Evolutionary conservation across 2,797 vertebrate genomes (phyloP).

Genomic region (Pelochelys cantorii): DNA sequence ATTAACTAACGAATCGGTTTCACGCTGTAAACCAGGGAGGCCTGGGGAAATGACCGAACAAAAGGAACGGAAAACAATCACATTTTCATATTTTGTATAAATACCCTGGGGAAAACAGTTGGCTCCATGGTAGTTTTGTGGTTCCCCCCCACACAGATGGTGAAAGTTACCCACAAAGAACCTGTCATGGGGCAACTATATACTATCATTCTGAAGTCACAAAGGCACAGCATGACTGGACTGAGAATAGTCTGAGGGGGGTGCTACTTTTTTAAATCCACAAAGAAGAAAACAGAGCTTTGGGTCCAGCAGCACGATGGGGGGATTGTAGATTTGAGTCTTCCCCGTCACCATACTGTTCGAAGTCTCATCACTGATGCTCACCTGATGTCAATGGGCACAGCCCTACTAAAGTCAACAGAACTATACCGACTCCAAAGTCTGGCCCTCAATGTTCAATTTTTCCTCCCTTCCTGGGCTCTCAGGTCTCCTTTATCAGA

Average conservation of each 20-base stretch:
- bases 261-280: background rate
- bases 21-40: background rate
- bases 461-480: background rate
- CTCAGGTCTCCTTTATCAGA: background rate
- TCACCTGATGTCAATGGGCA: background rate
- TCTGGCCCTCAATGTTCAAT: background rate
- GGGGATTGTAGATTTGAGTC: background rate
- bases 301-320: background rate
- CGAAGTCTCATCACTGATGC: background rate
- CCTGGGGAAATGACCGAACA: rapidly evolving
- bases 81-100: background rate
- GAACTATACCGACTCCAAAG: background rate
- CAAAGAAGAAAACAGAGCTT: background rate
- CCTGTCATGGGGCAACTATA: background rate
- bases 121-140: background rate
- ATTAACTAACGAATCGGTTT: background rate
- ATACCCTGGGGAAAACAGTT: background rate
- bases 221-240: no score
- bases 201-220: background rate
- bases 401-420: background rate
- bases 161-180: background rate
- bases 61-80: background rate
- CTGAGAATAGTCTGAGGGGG: background rate
- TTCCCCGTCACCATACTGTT: background rate
- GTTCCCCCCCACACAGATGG: no score